A percentile compares a stretch with the other conserved stretches of the same genome.
Conservation (phyloP, 1,140 invertebrate species). For the Sarcophaga bullata region DNA sequence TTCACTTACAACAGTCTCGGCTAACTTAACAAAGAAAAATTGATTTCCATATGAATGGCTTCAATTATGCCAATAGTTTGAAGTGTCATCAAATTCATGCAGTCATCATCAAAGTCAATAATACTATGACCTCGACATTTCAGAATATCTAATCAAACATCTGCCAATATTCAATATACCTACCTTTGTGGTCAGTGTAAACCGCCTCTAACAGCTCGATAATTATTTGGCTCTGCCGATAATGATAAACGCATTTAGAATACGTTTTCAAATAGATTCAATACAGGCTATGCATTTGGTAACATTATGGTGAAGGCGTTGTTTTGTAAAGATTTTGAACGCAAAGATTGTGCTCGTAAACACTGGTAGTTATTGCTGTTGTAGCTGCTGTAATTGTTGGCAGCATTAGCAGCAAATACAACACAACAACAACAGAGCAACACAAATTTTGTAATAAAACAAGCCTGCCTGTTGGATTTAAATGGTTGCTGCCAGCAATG, state of each 20-base stretch:
- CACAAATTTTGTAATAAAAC: background rate
- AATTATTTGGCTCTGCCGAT: background rate
- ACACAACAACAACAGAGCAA: background rate
- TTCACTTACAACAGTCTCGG: too few relatives aligned
- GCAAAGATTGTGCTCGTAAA: background rate
- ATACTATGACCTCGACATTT: too few relatives aligned
- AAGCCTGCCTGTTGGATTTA: background rate
- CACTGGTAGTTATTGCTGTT: slow-evolving; percentile 7
- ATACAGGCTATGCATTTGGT: background rate
- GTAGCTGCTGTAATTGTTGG: slow-evolving; percentile 3
- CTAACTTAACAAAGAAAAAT: too few relatives aligned
- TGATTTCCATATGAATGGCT: too few relatives aligned
- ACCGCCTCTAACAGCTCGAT: background rate
- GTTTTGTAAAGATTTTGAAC: slow-evolving; percentile 17
- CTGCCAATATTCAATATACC: too few relatives aligned
- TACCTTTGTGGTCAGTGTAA: background rate
- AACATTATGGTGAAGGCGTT: slow-evolving; percentile 1
- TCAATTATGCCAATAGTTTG: too few relatives aligned
- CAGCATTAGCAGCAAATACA: background rate
- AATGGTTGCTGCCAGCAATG: background rate
- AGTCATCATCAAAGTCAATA: too few relatives aligned
- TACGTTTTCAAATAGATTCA: background rate
- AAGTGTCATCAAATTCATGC: too few relatives aligned
- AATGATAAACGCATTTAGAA: background rate
- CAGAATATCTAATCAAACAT: too few relatives aligned